A percentile compares a stretch with the other conserved stretches of the same genome.
These are phyloP conservation scores for Hirundichthys speculiger DNA, from an alignment of 2,113 vertebrate species.

Conservation along the genomic window DNA sequence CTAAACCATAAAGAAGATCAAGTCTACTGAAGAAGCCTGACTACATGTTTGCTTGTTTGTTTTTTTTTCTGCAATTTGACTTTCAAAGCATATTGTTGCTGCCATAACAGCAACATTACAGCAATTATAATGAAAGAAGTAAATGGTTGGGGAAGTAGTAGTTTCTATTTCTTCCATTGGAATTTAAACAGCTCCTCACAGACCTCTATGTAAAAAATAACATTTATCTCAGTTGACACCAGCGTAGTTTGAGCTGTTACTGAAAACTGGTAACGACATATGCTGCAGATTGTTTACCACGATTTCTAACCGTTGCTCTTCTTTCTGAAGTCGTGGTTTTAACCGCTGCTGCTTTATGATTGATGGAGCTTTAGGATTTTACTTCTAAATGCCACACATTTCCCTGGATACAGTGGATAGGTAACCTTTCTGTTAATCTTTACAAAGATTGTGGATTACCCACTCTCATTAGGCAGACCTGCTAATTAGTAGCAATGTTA, in stretches of 20 bases:
- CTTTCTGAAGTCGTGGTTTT: slow-evolving; percentile 43
- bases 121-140: slow-evolving; percentile 28
- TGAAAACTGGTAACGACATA: slow-evolving; percentile 1
- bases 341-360: slow-evolving; percentile 40
- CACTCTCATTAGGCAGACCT: slow-evolving; percentile 62
- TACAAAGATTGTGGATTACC: slow-evolving; percentile 74
- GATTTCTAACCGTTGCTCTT: slow-evolving; percentile 60
- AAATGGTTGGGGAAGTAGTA: slow-evolving; percentile 44
- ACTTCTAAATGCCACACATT: slow-evolving; percentile 66
- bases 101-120: slow-evolving; percentile 44
- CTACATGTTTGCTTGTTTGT: slow-evolving; percentile 16
- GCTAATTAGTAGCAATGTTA: slow-evolving; percentile 60
- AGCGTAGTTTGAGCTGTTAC: slow-evolving; percentile 13
- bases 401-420: slow-evolving; percentile 44
- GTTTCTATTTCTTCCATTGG: slow-evolving; percentile 30
- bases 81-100: slow-evolving; percentile 36
- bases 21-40: slow-evolving; percentile 9
- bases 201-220: background rate
- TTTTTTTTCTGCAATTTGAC: slow-evolving; percentile 42
- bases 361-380: slow-evolving; percentile 59
- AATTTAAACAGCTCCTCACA: slow-evolving; percentile 23
- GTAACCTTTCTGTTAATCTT: slow-evolving; percentile 70
- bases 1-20: no score
- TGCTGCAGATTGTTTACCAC: slow-evolving; percentile 24
- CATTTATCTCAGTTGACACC: slow-evolving; percentile 16